A percentile compares a stretch with the other conserved stretches of the same genome.
These are phyloP conservation scores for Drosophila ezoana DNA, from an alignment of 2,888 invertebrate species.

Conservation along the genomic window DNA sequence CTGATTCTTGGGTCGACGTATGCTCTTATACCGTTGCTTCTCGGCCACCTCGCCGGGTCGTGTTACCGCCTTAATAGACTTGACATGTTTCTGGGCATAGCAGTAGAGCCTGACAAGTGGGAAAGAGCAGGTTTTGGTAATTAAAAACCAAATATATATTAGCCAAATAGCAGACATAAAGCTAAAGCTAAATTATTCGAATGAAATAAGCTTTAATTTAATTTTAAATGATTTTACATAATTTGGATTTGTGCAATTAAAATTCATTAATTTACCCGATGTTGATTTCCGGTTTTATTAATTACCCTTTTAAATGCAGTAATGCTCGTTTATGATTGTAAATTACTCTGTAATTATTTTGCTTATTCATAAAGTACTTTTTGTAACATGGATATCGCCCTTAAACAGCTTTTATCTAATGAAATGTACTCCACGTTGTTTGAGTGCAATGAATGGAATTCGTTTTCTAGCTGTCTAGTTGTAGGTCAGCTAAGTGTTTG, in stretches of 20 bases:
- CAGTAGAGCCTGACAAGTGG: conserved; percentile 91
- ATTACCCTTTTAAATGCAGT: background rate
- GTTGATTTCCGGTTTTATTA: background rate
- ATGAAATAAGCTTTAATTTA: background rate
- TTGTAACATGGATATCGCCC: background rate
- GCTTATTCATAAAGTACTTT: background rate
- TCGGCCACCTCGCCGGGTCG: conserved; percentile 88
- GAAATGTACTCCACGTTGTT: background rate
- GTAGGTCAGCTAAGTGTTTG: conserved; percentile 6
- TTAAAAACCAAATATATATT: background rate
- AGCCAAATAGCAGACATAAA: background rate
- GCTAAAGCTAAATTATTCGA: background rate
- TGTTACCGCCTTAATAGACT: conserved; percentile 96
- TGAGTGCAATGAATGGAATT: background rate
- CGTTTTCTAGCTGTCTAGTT: conserved; percentile 4
- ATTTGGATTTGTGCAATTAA: conserved; percentile 1
- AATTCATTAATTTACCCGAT: background rate
- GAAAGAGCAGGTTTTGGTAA: background rate
- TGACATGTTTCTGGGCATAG: conserved; percentile 98
- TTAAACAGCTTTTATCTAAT: background rate
- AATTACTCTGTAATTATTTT: no score
- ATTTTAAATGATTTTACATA: background rate
- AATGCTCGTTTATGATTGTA: no score
- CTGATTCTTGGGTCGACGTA: conserved; percentile 85
- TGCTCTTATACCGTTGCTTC: conserved; percentile 85